These are phyloP conservation scores for Cyrtonyx montezumae DNA, from an alignment of 2,113 vertebrate species.

Conservation along the genomic window DNA sequence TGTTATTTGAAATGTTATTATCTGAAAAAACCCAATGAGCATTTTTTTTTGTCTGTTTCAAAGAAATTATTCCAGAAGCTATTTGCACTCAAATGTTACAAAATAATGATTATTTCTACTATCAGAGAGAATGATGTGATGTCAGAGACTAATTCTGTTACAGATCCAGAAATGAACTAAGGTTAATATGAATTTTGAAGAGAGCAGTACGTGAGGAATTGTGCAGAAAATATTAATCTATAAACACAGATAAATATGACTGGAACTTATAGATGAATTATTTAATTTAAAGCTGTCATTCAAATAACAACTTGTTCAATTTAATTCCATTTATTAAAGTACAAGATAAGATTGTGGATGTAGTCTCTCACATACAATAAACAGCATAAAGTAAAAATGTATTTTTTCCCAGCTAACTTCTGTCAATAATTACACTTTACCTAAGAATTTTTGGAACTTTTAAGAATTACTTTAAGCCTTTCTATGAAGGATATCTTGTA, in stretches of 20 bases:
- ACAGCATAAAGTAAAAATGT: not conserved
- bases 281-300: not conserved
- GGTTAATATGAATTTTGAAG: not conserved
- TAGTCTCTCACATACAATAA: not conserved
- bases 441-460: not conserved
- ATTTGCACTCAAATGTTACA: not conserved
- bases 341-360: not conserved
- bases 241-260: not conserved
- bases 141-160: not conserved
- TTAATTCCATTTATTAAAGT: not conserved
- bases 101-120: not conserved
- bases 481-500: not conserved
- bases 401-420: not conserved
- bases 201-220: not conserved
- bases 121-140: not conserved
- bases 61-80: not conserved
- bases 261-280: not conserved
- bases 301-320: not conserved
- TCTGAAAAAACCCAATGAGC: not conserved
- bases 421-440: not conserved
- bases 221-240: not conserved
- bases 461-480: not conserved
- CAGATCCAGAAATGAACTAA: not conserved
- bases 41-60: not conserved
- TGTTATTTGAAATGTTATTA: not conserved